These are phyloP conservation scores for Podarcis lilfordi DNA, from an alignment of 2,797 vertebrate genomes.

Conservation along the genomic window DNA sequence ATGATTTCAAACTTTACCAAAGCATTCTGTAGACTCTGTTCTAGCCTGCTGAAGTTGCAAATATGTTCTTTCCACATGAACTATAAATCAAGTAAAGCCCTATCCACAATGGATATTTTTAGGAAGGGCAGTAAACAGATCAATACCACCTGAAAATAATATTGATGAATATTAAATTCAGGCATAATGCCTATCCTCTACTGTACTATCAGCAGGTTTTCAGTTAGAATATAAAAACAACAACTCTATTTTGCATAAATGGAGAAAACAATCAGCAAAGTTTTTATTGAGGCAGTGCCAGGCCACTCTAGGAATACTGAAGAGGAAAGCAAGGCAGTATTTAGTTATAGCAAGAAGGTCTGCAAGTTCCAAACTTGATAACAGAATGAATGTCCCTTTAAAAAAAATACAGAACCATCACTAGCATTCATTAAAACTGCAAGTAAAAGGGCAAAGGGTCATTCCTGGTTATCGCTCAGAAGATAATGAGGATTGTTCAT, in stretches of 20 bases:
- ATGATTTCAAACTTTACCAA: neutral
- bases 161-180: conserved; percentile 23
- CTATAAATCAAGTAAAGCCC: conserved; percentile 11
- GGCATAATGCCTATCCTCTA: neutral
- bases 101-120: neutral
- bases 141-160: neutral
- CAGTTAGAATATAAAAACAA: neutral
- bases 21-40: neutral
- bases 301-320: neutral
- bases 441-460: neutral
- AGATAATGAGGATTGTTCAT: neutral
- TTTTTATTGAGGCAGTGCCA: neutral
- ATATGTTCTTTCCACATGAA: neutral
- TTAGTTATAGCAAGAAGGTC: fast-evolving
- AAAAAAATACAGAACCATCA: neutral
- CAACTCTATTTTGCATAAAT: neutral
- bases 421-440: neutral
- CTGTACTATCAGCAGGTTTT: neutral
- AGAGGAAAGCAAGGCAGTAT: neutral
- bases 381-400: neutral
- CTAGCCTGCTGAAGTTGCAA: neutral
- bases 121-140: neutral
- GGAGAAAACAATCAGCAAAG: neutral
- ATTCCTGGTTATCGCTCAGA: neutral
- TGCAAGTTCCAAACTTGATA: neutral